phyloP scores from a whole-genome alignment of 2,113 vertebrate species.

The Bos indicus region DNA sequence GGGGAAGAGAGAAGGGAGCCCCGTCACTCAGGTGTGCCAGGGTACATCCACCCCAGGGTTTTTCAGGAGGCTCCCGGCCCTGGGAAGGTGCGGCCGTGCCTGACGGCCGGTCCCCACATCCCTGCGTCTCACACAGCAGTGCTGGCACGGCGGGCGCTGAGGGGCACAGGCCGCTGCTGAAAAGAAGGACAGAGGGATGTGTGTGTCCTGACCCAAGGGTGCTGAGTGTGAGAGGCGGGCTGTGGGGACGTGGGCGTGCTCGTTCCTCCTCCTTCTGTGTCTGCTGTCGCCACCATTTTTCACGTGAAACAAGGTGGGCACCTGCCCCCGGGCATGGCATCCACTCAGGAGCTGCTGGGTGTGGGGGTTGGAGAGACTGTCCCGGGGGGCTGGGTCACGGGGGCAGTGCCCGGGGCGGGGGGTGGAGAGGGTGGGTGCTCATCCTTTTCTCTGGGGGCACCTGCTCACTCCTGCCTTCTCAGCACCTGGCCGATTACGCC shows the following conservation, averaged over 20 bases:
- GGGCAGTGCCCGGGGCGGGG: fast-evolving
- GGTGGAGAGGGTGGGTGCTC: neutral
- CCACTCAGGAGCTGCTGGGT: neutral
- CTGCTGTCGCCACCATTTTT: neutral
- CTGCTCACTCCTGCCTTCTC: neutral
- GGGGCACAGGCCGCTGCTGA: too few species aligned
- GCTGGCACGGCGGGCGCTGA: neutral
- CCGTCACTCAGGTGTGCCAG: neutral
- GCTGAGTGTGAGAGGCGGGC: too few species aligned
- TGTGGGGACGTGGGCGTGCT: neutral
- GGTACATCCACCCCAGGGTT: neutral
- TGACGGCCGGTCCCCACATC: neutral
- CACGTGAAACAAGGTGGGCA: neutral
- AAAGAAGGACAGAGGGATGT: neutral
- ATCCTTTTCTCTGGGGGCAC: neutral
- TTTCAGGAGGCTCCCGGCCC: neutral
- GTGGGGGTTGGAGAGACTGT: neutral
- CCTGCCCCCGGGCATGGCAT: neutral
- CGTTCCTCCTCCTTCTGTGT: neutral
- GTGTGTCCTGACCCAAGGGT: neutral
- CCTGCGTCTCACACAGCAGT: neutral
- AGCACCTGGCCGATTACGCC: neutral
- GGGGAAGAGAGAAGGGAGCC: neutral
- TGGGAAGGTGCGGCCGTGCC: neutral
- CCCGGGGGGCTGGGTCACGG: neutral